phyloP scores from a whole-genome alignment of 2,888 invertebrate genomes.

The Tachina lurida region DNA sequence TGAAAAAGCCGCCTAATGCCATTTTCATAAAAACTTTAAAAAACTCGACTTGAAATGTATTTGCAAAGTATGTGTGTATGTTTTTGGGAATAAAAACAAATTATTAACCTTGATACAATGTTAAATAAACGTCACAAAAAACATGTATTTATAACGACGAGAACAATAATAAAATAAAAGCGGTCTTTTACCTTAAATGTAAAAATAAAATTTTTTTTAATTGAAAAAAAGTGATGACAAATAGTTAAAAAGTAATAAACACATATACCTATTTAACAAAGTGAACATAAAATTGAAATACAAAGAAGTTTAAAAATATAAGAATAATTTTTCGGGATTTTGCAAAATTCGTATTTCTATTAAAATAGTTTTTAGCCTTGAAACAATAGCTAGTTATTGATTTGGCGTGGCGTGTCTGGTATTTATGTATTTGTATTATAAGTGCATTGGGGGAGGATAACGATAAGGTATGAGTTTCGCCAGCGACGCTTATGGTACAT shows the following conservation, averaged over 20 bases:
- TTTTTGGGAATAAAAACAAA: constrained; percentile 35
- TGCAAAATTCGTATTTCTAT: constrained; percentile 17
- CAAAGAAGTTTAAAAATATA: not conserved
- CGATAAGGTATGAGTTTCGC: not conserved
- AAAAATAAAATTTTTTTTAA: constrained; percentile 57
- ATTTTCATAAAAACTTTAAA: constrained; percentile 39
- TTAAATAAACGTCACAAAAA: constrained; percentile 63
- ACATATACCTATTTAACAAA: not conserved
- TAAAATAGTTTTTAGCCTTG: constrained; percentile 41
- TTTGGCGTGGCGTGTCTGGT: constrained; percentile 68
- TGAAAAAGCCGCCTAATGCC: constrained; percentile 53
- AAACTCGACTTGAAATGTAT: constrained; percentile 41
- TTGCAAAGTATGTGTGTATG: constrained; percentile 25
- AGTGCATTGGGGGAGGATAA: constrained; percentile 18
- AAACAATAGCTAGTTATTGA: constrained; percentile 59
- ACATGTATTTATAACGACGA: constrained; percentile 52
- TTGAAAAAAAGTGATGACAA: constrained; percentile 63
- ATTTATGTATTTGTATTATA: constrained; percentile 37
- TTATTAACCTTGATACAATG: constrained; percentile 62
- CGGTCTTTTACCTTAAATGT: constrained; percentile 70
- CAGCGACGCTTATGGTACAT: not conserved
- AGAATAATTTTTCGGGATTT: constrained; percentile 14
- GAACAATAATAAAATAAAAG: constrained; percentile 60
- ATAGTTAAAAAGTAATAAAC: constrained; percentile 43
- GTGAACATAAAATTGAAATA: constrained; percentile 10